A percentile compares a stretch with the other conserved stretches of the same genome.
Conservation (phyloP, 2,113 vertebrate species). For the Oreotragus oreotragus region DNA sequence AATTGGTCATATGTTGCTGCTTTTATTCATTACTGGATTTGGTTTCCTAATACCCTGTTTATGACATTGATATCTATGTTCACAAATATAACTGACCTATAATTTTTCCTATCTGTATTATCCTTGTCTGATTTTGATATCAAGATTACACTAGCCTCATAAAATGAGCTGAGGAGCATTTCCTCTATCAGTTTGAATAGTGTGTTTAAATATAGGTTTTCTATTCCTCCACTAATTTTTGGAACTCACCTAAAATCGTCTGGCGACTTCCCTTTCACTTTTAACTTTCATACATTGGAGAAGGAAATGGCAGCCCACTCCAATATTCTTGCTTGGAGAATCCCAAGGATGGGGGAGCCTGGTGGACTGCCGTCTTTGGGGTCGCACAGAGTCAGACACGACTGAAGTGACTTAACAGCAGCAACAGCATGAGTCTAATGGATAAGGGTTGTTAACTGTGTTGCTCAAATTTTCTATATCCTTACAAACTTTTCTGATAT, state of each 20-base stretch:
- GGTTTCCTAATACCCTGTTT: not conserved
- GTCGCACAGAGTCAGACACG: accelerated
- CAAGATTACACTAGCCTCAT: not conserved
- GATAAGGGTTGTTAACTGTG: too few relatives aligned
- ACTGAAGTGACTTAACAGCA: not conserved
- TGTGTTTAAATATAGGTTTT: not conserved
- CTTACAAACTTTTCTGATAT: not conserved
- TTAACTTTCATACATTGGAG: not conserved
- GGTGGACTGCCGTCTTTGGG: not conserved
- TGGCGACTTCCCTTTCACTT: too few relatives aligned
- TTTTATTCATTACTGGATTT: not conserved
- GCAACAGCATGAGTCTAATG: not conserved
- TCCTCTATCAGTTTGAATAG: not conserved
- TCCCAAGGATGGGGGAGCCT: not conserved
- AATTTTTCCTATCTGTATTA: not conserved
- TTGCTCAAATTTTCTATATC: not conserved
- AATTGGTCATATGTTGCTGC: not conserved
- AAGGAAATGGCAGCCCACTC: not conserved
- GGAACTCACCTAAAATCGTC: not conserved
- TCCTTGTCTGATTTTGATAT: not conserved
- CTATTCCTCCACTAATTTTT: not conserved
- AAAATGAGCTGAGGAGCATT: not conserved
- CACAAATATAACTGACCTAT: not conserved
- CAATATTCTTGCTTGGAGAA: not conserved
- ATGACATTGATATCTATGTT: not conserved